Evolutionary conservation across 2,113 vertebrate species (phyloP).

Genomic region (Caloenas nicobarica): DNA sequence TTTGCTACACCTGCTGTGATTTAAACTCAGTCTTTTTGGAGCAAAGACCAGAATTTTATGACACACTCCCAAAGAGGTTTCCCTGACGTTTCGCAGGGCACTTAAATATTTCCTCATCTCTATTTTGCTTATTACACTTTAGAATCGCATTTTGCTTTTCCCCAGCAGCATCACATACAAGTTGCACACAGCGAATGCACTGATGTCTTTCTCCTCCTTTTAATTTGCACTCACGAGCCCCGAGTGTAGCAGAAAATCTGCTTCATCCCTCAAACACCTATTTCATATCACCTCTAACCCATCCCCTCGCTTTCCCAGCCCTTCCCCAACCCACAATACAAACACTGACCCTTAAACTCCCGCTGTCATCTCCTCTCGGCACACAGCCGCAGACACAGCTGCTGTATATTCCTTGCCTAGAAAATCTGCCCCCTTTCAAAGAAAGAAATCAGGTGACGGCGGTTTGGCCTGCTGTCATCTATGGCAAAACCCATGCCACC

Average conservation of each 20-base stretch:
- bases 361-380: not conserved
- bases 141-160: not conserved
- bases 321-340: not conserved
- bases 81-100: accelerated
- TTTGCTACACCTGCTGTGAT: not conserved
- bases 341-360: not conserved
- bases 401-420: not conserved
- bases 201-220: not conserved
- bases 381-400: accelerated
- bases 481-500: not conserved
- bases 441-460: not conserved
- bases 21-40: not conserved
- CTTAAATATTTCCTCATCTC: not conserved
- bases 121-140: not conserved
- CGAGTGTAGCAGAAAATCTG: not conserved
- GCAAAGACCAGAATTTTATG: not conserved
- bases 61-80: not conserved
- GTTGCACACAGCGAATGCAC: not conserved
- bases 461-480: not conserved
- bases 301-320: not conserved
- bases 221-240: not conserved
- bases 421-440: not conserved
- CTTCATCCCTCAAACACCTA: not conserved
- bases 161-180: not conserved
- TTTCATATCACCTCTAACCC: not conserved